These are phyloP conservation scores for Prorops nasuta DNA, from an alignment of 1,140 invertebrate genomes.

Conservation along the genomic window DNA sequence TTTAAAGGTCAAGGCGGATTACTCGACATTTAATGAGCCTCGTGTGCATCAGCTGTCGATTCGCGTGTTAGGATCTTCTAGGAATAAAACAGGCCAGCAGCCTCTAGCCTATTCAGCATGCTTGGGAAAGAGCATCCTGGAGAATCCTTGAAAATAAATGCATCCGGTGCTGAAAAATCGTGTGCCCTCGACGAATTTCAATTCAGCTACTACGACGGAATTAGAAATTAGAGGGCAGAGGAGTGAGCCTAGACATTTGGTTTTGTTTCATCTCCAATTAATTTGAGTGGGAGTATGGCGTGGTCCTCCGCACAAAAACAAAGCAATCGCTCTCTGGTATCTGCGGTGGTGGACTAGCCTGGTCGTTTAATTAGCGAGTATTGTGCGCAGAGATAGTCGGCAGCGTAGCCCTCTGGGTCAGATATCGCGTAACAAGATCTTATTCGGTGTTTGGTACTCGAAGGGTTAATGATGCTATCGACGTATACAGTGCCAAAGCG, in stretches of 20 bases:
- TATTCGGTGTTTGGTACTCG: constrained; percentile 48
- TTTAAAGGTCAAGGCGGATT: constrained; percentile 47
- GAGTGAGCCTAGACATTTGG: no score
- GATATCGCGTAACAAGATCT: constrained; percentile 56
- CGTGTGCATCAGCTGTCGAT: constrained; percentile 22
- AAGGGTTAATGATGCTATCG: constrained; percentile 57
- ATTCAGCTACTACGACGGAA: no score
- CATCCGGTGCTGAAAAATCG: no score
- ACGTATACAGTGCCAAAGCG: constrained; percentile 55
- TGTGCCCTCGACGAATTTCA: no score
- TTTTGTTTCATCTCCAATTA: constrained; percentile 53
- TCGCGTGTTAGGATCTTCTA: constrained; percentile 34
- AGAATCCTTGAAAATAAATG: no score
- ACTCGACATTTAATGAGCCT: constrained; percentile 34
- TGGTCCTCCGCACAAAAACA: constrained; percentile 43
- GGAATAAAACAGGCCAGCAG: no score
- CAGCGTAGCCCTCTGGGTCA: constrained; percentile 12
- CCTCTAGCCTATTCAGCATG: no score
- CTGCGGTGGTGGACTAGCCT: constrained; percentile 43
- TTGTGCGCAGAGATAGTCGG: constrained; percentile 40
- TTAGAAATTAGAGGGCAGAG: no score
- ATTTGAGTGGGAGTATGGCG: constrained; percentile 38
- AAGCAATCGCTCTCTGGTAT: constrained; percentile 54
- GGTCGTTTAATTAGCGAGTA: constrained; percentile 55
- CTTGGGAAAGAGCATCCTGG: no score